Conservation (phyloP, 2,113 vertebrate genomes). For the Laticauda laticaudata region DNA sequence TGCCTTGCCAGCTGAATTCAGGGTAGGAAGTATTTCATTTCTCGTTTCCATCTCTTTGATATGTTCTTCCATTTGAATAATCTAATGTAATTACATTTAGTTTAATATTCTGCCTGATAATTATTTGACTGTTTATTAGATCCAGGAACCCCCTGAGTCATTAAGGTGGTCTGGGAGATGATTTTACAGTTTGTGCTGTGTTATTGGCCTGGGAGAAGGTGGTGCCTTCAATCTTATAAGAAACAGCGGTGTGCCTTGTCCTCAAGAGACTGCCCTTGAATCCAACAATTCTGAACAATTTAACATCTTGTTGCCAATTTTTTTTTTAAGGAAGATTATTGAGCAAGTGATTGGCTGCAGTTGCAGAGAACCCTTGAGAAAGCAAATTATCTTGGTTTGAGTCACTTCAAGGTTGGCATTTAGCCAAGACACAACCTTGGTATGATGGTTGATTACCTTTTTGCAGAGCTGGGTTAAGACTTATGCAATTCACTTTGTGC, state of each 20-base stretch:
- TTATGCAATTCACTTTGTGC: neutral
- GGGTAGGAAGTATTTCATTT: constrained; percentile 70
- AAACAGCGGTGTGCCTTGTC: neutral
- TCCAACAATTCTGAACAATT: neutral
- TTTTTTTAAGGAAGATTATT: neutral
- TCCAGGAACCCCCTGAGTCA: neutral
- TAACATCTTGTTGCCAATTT: neutral
- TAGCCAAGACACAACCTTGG: neutral
- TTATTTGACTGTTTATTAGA: neutral
- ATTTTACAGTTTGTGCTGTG: neutral
- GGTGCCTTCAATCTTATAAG: neutral
- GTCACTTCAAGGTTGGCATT: neutral
- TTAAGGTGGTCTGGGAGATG: neutral
- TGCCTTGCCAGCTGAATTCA: constrained; percentile 84
- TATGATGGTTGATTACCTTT: neutral
- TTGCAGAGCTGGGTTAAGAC: neutral
- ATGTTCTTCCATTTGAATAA: neutral
- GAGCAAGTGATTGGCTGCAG: neutral
- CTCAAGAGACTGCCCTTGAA: neutral
- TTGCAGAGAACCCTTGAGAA: neutral
- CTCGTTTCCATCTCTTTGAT: neutral
- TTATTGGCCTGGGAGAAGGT: neutral
- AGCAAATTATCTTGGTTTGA: neutral
- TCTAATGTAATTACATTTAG: neutral
- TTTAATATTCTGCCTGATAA: neutral